A percentile compares a stretch with the other conserved stretches of the same genome.
These are phyloP conservation scores for Drosophila sordidapex DNA, from an alignment of 2,888 invertebrate genomes.

Conservation along the genomic window DNA sequence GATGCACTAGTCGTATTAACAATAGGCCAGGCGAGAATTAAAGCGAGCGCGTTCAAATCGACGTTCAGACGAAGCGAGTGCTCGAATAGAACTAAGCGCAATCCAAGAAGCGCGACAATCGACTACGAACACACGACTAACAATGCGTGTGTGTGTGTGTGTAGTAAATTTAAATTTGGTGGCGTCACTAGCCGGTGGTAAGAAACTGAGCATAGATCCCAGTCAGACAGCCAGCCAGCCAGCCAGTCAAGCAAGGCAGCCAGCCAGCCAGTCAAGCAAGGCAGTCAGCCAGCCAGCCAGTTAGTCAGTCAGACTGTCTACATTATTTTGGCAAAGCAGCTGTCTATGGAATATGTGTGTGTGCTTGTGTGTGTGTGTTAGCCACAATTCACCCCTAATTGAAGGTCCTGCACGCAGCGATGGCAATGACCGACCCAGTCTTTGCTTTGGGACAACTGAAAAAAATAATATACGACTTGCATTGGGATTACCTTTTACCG, in stretches of 20 bases:
- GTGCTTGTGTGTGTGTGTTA: constrained; percentile 30
- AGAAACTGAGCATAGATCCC: constrained; percentile 53
- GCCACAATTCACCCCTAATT: constrained; percentile 66
- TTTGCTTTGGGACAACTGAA: constrained; percentile 55
- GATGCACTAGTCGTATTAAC: neutral
- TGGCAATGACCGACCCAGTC: constrained; percentile 54
- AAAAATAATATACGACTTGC: constrained; percentile 29
- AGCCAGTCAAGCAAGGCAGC: constrained; percentile 15
- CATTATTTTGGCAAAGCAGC: constrained; percentile 41
- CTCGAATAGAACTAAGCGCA: constrained; percentile 71
- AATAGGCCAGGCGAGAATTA: neutral
- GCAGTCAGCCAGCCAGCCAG: constrained; percentile 30
- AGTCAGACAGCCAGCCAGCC: constrained; percentile 23
- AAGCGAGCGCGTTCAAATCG: constrained; percentile 28
- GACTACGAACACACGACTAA: constrained; percentile 10
- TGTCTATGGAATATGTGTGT: constrained; percentile 22
- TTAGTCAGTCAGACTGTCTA: constrained; percentile 41
- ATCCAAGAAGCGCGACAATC: constrained; percentile 44
- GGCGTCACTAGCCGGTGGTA: constrained; percentile 72
- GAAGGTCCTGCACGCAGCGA: constrained; percentile 48
- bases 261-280: constrained; percentile 26
- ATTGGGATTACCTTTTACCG: constrained; percentile 29
- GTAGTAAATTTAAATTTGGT: constrained; percentile 68
- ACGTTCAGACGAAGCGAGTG: constrained; percentile 68
- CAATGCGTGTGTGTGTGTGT: constrained; percentile 12